phyloP scores from a whole-genome alignment of 2,113 vertebrate species.

The Melanerpes formicivorus region DNA sequence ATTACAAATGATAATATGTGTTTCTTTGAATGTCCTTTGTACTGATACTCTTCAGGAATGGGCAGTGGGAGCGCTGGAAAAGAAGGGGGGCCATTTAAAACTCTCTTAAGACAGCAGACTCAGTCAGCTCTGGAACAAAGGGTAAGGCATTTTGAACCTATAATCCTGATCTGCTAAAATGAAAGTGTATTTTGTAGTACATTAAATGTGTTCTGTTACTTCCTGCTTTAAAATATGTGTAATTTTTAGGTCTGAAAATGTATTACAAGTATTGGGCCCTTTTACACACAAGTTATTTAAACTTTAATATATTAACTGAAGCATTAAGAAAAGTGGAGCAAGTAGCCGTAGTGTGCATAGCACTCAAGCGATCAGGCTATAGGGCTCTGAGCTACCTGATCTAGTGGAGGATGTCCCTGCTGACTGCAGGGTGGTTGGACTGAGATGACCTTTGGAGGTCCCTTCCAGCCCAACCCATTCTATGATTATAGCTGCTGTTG shows the following conservation, averaged over 20 bases:
- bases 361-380: not conserved
- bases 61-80: slow-evolving; percentile 96
- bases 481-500: not conserved
- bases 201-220: not conserved
- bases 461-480: too few species aligned
- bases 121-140: slow-evolving; percentile 95
- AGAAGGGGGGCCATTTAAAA: slow-evolving; percentile 94
- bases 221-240: not conserved
- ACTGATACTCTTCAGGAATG: slow-evolving; percentile 87
- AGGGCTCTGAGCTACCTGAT: too few species aligned
- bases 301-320: not conserved
- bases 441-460: too few species aligned
- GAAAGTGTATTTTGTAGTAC: not conserved
- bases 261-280: not conserved
- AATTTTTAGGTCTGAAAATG: not conserved
- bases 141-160: slow-evolving; percentile 78
- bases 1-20: not conserved
- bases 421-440: too few species aligned
- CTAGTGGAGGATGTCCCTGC: too few species aligned
- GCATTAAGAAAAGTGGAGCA: not conserved
- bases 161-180: not conserved
- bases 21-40: slow-evolving; percentile 69
- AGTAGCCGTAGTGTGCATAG: not conserved
- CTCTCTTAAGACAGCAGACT: slow-evolving; percentile 94
- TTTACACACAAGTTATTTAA: not conserved